Conservation (phyloP, 35 echinoderm and acorn worm genomes). For the Diadema setosum region DNA sequence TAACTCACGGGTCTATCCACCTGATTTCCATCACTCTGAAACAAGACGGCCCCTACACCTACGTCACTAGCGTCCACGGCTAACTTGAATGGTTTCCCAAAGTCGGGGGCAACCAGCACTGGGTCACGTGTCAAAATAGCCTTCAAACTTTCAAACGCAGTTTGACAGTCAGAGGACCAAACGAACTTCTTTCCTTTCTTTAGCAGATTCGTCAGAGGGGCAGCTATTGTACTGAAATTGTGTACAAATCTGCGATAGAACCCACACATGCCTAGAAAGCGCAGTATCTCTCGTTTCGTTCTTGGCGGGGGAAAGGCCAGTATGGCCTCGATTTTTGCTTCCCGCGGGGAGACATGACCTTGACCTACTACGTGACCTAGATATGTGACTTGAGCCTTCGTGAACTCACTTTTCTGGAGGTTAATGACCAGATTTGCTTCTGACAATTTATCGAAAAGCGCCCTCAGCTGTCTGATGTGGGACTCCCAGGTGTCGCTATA, state of each 20-base stretch:
- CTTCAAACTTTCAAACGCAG: constrained; percentile 55
- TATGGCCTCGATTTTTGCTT: constrained; percentile 60
- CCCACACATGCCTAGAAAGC: constrained; percentile 70
- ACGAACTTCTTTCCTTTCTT: constrained; percentile 37
- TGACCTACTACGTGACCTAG: constrained; percentile 41
- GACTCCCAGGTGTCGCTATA: constrained; percentile 39
- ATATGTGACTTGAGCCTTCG: constrained; percentile 27
- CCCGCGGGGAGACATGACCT: constrained; percentile 18
- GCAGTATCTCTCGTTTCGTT: constrained; percentile 39
- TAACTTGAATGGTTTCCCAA: constrained; percentile 51
- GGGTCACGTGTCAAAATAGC: constrained; percentile 34
- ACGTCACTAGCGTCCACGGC: constrained; percentile 68
- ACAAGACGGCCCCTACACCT: constrained; percentile 43
- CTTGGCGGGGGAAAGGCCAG: constrained; percentile 20
- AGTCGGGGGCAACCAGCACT: constrained; percentile 40
- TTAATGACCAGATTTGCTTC: constrained; percentile 44
- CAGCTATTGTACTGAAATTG: constrained; percentile 48
- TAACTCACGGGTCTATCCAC: constrained; percentile 63
- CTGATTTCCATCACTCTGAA: constrained; percentile 27
- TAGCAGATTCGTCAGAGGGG: constrained; percentile 44
- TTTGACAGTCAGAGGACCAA: constrained; percentile 37
- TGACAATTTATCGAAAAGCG: constrained; percentile 26
- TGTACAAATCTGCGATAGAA: constrained; percentile 61
- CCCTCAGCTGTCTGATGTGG: background rate
- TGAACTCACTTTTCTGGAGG: constrained; percentile 33